Evolutionary conservation across 2,888 invertebrate species (phyloP).

Genomic region (Diadromus collaris): DNA sequence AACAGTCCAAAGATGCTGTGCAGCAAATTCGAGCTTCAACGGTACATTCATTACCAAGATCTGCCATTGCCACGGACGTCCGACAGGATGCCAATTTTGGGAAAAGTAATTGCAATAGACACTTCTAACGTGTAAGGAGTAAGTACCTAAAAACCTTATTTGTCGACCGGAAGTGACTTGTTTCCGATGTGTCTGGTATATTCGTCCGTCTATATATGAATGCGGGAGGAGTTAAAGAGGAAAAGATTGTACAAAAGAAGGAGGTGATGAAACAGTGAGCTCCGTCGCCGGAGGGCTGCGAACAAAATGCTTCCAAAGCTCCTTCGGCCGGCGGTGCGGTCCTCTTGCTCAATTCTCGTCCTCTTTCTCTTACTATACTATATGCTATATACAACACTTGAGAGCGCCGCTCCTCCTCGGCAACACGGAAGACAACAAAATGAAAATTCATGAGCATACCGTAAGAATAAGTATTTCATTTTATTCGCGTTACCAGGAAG

Average conservation of each 20-base stretch:
- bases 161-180: too few species aligned
- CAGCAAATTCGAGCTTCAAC: too few species aligned
- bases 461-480: conserved; percentile 65
- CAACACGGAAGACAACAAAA: conserved; percentile 55
- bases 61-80: too few species aligned
- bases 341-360: conserved; percentile 26
- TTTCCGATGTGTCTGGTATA: background rate
- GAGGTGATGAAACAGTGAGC: conserved; percentile 48
- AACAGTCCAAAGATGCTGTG: too few species aligned
- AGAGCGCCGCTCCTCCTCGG: background rate
- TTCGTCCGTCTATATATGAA: background rate
- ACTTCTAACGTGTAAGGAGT: too few species aligned
- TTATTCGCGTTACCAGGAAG: conserved; percentile 54
- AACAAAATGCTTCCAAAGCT: conserved; percentile 52
- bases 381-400: conserved; percentile 14
- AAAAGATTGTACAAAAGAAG: conserved; percentile 46
- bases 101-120: too few species aligned
- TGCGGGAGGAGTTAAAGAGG: background rate
- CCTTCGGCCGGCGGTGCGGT: conserved; percentile 36
- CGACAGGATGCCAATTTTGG: too few species aligned
- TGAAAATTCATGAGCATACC: conserved; percentile 64
- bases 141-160: too few species aligned
- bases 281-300: conserved; percentile 16
- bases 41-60: too few species aligned
- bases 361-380: conserved; percentile 3